Evolutionary conservation across 2,888 invertebrate genomes (phyloP), one percentile per base, ranked within the genome.

Genomic region (Siphonodentalium dalli): DNA sequence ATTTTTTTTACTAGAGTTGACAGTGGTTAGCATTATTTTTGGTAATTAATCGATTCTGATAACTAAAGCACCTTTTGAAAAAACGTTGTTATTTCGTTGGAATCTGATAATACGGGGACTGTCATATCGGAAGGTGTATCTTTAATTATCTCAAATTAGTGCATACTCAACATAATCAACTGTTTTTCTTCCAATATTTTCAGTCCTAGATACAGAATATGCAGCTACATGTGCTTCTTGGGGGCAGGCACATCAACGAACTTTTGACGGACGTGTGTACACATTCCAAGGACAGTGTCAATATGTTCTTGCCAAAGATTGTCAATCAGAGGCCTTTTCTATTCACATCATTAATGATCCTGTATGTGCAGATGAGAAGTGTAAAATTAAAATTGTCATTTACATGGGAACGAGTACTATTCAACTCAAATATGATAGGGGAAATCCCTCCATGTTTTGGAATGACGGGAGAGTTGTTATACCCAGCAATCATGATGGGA

Each of bases 191-290:
- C n/a, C n/a, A n/a, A n/a, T n/a, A n/a, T n/a, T n/a, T n/a, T n/a
- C n/a, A n/a, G n/a, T n/a, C n/a, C n/a, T n/a, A n/a, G n/a, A n/a
- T n/a, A n/a, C n/a, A n/a, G 9, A 13, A 20, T 49, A 38, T 11
- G 53, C 54, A 20, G 89, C 89, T 0, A 85, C 86, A 11, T 93
- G 93, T 70, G 86, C 89, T 49, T 87, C 88, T 2, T 93, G 93
- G 93, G 88, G 88, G 23, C 90, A 89, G 28, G 85, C 86, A 15
- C 92, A 92, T 80, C 89, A 89, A 69, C 90, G 91, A 79, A 92
- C 92, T 0, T 93, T 93, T 72, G 92, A 93, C 82, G 91, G 91
- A 7, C 86, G 87, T 68, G 86, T 92, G 70, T 84, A 66, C 77
- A 91, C 90, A 74, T 90, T 90, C 69, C 85, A 88, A 46, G 85